A percentile compares a stretch with the other conserved stretches of the same genome.
phyloP scores from a whole-genome alignment of 2,888 invertebrate species.

The Pammene aurita region DNA sequence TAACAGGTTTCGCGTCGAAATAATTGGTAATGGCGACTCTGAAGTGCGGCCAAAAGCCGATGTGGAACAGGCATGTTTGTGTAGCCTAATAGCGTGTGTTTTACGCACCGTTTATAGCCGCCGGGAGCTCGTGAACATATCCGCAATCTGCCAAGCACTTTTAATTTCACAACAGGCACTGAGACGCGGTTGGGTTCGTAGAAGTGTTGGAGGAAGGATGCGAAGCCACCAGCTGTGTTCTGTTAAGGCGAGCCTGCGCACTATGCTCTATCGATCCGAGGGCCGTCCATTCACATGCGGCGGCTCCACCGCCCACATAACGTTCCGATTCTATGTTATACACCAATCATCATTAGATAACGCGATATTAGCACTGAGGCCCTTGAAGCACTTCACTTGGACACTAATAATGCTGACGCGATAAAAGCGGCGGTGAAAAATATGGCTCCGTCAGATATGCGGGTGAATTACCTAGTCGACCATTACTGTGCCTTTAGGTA shows the following conservation, averaged over 20 bases:
- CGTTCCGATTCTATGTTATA: conserved; percentile 66
- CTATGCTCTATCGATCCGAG: conserved; percentile 75
- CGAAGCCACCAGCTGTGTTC: conserved; percentile 71
- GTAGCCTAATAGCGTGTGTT: conserved; percentile 9
- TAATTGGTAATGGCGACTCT: conserved; percentile 55
- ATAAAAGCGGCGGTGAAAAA: conserved; percentile 48
- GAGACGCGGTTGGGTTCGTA: conserved; percentile 56
- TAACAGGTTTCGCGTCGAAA: conserved; percentile 67
- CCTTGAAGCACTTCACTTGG: conserved; percentile 63
- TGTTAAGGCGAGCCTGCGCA: conserved; percentile 69
- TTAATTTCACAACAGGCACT: conserved; percentile 61
- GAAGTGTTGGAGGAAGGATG: conserved; percentile 58
- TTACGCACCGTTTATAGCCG: conserved; percentile 75
- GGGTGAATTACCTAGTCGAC: conserved; percentile 13
- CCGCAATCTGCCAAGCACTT: conserved; percentile 63
- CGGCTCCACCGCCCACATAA: conserved; percentile 76
- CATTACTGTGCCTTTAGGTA: conserved; percentile 21
- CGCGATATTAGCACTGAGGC: conserved; percentile 70
- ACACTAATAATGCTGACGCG: conserved; percentile 58
- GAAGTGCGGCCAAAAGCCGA: conserved; percentile 23
- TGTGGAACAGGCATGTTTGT: neutral
- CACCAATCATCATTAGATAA: conserved; percentile 79
- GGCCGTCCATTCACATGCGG: conserved; percentile 73
- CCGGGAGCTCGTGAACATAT: conserved; percentile 67
- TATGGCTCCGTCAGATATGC: conserved; percentile 36